Evolutionary conservation across 2,888 invertebrate species (phyloP).

Genomic region (Pomacea canaliculata): DNA sequence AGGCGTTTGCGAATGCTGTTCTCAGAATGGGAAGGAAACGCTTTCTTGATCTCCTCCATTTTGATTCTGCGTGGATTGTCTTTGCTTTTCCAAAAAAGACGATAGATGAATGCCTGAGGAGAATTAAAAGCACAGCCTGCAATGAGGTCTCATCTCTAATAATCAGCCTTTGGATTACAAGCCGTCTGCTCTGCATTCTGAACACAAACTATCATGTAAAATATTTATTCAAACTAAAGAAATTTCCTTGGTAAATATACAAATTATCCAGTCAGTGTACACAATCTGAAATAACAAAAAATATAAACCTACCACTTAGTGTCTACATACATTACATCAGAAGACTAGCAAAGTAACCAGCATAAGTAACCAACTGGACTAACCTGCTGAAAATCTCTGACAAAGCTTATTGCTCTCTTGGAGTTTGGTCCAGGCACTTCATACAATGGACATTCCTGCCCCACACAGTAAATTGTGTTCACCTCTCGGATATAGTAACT

Average conservation of each 20-base stretch:
- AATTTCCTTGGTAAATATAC: too few species aligned
- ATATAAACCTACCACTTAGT: too few species aligned
- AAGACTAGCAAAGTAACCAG: too few species aligned
- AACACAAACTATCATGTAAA: too few species aligned
- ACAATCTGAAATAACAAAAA: too few species aligned
- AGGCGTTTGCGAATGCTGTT: constrained; percentile 96
- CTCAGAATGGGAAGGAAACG: constrained; percentile 98
- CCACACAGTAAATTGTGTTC: constrained; percentile 90
- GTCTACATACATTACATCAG: too few species aligned
- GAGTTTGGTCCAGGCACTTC: constrained; percentile 99
- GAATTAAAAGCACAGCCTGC: not conserved
- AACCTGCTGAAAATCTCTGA: constrained; percentile 95
- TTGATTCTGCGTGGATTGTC: constrained; percentile 93
- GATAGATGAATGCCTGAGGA: constrained; percentile 90
- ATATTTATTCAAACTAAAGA: too few species aligned
- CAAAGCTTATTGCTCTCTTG: constrained; percentile 97
- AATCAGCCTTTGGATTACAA: not conserved
- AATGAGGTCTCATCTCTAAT: not conserved
- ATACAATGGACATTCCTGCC: constrained; percentile 95
- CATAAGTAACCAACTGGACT: not conserved
- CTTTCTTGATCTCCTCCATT: constrained; percentile 98
- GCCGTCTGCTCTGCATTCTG: too few species aligned
- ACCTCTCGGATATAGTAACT: constrained; percentile 91
- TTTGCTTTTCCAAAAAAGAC: constrained; percentile 95
- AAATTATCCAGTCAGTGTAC: too few species aligned